Evolutionary conservation across 53 echinoderm and acorn worm genomes (phyloP), one percentile per base, ranked within the genome.

Genomic region (Echinarachnius parma): DNA sequence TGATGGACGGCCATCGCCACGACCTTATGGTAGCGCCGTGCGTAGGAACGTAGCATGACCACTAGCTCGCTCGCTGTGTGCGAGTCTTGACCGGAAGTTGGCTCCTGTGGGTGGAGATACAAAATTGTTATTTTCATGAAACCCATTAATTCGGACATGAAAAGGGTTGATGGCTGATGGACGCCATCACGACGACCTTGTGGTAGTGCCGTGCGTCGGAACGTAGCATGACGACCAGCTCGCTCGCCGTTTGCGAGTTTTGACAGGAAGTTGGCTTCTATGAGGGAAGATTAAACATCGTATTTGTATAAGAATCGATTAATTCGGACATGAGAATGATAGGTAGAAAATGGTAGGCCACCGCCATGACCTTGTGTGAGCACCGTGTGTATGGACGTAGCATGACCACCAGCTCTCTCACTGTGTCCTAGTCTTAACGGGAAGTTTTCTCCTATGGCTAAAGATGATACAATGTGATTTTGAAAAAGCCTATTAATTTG

Each of bases 61-160:
- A 88, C 78, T 46, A 92, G 61, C 29, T 82, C 77, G 59, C 62
- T 62, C 1, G 92, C 88, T 3, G 86, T 59, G 29, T 75, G 77
- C 8, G 92, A 92, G 68, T 92, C 92, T 27, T 88, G 85, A 28
- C 92, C 92, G 9, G 92, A 88, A 25, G 92, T 92, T 3, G 92
- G 92, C 74, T 92, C 92, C 92, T 92, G 56, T 11, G 8, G 45
- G 10, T 16, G 16, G 16, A n/a, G n/a, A n/a, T 44, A 44, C 10
- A 44, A 44, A 13, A 44, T 44, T 0, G n/a, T n/a, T n/a, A n/a
- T n/a, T n/a, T 57, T 36, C 83, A 26, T 21, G 83, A 46, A 24
- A 83, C 22, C 7, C 79, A 75, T 9, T 61, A 48, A 75, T 88
- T 75, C 56, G 83, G 83, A 62, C 78, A 59, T 30, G 79, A 71